phyloP scores from a whole-genome alignment of 2,888 invertebrate species.

The Scaptodrosophila latifasciaeformis region DNA sequence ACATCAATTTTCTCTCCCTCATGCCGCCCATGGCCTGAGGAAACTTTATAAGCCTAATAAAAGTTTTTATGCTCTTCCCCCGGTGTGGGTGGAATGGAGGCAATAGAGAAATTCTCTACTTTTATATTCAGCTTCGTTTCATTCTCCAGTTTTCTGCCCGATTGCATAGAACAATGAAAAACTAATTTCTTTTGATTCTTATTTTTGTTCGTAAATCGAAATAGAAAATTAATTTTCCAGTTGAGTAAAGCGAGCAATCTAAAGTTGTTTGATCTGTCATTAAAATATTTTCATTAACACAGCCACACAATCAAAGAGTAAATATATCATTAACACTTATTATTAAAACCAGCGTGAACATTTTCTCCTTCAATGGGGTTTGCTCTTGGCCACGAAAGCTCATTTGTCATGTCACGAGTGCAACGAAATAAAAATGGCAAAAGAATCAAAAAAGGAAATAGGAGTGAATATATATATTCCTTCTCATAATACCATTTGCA shows the following conservation, averaged over 20 bases:
- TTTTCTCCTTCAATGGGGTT: constrained; percentile 16
- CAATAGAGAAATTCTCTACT: background rate
- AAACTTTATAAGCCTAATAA: constrained; percentile 54
- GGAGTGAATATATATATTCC: too few relatives aligned
- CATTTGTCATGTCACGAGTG: constrained; percentile 41
- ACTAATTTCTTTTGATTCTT: constrained; percentile 20
- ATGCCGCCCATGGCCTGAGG: background rate
- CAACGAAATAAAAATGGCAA: background rate
- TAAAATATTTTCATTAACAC: too few relatives aligned
- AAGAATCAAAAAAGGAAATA: too few relatives aligned
- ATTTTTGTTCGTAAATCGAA: too few relatives aligned
- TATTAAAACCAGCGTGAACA: constrained; percentile 12
- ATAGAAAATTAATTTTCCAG: constrained; percentile 51
- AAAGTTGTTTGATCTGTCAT: too few relatives aligned
- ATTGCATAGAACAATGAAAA: constrained; percentile 5
- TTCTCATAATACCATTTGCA: constrained; percentile 8
- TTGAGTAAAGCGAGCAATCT: constrained; percentile 19
- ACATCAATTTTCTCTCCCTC: too few relatives aligned
- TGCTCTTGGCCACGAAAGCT: constrained; percentile 7
- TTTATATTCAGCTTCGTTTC: background rate
- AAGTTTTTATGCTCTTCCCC: constrained; percentile 19
- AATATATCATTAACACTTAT: constrained; percentile 37
- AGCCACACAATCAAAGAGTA: constrained; percentile 27
- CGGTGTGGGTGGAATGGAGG: too few relatives aligned
- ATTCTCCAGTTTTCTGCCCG: background rate